Evolutionary conservation across 2,888 invertebrate species (phyloP).

Genomic region (Drosophila antonietae): DNA sequence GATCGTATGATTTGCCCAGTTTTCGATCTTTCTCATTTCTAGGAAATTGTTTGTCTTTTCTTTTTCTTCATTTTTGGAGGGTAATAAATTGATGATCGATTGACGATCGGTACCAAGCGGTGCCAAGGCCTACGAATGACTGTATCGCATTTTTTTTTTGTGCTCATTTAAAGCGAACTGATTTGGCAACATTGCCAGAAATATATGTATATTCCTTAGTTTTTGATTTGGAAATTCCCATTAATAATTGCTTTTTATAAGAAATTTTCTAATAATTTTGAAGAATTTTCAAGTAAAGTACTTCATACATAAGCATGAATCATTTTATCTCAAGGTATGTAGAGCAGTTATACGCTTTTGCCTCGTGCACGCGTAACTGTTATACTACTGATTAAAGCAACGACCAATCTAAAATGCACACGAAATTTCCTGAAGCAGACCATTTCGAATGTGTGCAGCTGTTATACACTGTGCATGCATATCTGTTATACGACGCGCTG

Average conservation of each 20-base stretch:
- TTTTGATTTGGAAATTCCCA: background rate
- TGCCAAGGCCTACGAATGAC: conserved; percentile 56
- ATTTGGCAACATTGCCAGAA: background rate
- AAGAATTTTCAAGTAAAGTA: background rate
- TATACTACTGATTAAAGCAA: background rate
- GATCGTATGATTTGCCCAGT: conserved; percentile 36
- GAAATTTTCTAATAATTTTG: too few relatives aligned
- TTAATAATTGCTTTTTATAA: background rate
- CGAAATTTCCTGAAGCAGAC: background rate
- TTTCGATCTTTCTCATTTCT: conserved; percentile 68
- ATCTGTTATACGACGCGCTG: background rate
- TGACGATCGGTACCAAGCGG: conserved; percentile 48
- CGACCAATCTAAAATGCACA: background rate
- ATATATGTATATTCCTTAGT: background rate
- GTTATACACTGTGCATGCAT: background rate
- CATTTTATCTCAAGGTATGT: background rate
- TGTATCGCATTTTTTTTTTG: conserved; percentile 36
- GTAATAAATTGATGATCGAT: conserved; percentile 45
- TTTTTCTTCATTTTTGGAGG: conserved; percentile 13
- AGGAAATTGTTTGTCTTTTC: conserved; percentile 58
- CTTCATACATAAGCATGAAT: background rate
- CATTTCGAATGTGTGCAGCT: background rate
- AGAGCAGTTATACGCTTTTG: background rate
- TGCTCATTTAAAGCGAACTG: conserved; percentile 25
- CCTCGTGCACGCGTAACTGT: background rate